Evolutionary conservation across 2,797 vertebrate species (phyloP), one percentile per base, ranked within the genome.

Genomic region (Pempheris klunzingeri): DNA sequence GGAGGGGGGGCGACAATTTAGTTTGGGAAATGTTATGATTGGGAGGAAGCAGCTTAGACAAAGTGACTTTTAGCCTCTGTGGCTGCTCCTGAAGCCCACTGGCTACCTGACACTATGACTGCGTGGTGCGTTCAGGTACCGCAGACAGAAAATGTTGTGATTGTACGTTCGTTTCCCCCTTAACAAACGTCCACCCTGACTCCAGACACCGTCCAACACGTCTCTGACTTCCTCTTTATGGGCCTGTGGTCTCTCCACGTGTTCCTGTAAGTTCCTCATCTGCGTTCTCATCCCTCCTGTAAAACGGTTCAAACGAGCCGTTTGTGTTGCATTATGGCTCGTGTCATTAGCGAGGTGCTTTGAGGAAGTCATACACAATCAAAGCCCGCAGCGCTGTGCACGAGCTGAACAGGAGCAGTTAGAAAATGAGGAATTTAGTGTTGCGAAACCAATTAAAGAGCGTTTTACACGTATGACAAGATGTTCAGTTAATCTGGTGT

Each of bases 401-500:
- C 36, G 47, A 22, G 49, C 55, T 26, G 17, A 57, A 60, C 57
- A 73, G 43, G 46, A 36, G 59, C 59, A 7, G 52, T 67, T 77
- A 53, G 22, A 74, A 81, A 80, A 80, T 57, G 43, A 80, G 77
- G 70, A 80, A 81, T 80, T 78, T 8, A 28, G 30, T 80, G 65
- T 81, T 78, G 49, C 69, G 59, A 81, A 60, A 80, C 55, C 76
- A 73, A 67, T 77, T 77, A 74, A 81, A 71, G 12, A 20, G 41
- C 6, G 22, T 74, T 88, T 82, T 75, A 67, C 54, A 54, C 34
- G 4, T 43, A 73, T 84, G 30, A 84, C 75, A 83, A 85, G 58
- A 79, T 52, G 55, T 74, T 80, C 81, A 11, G 75, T 82, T 84
- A 63, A 80, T 74, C 78, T 74, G 20, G n/a, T 3, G 17, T 64